Conservation (phyloP, 2,888 invertebrate species). For the Eulithis testata region DNA sequence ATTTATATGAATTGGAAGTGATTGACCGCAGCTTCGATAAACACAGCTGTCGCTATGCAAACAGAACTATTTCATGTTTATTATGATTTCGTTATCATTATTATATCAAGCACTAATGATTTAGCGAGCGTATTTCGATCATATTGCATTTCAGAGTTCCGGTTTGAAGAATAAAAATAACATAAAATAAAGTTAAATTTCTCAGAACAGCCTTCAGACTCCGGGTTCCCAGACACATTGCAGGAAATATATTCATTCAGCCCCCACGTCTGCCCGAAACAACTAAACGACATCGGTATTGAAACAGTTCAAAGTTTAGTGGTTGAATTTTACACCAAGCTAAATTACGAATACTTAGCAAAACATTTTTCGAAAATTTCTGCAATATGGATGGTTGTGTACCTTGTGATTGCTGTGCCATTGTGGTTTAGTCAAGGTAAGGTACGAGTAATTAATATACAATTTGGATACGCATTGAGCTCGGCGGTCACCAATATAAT, state of each 20-base stretch:
- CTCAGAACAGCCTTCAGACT: conserved; percentile 9
- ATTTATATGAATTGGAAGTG: conserved; percentile 26
- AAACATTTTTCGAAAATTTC: conserved; percentile 52
- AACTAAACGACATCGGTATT: conserved; percentile 70
- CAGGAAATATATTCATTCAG: conserved; percentile 4
- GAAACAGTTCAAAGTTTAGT: conserved; percentile 48
- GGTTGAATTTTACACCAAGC: conserved; percentile 40
- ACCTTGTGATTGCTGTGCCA: conserved; percentile 63
- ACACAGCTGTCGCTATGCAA: conserved; percentile 32
- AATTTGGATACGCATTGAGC: too few relatives aligned
- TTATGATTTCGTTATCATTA: not conserved
- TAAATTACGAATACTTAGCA: conserved; percentile 34
- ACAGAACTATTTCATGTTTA: conserved; percentile 16
- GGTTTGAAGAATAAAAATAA: too few relatives aligned
- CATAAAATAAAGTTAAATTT: not conserved
- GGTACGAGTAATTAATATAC: not conserved
- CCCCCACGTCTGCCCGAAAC: conserved; percentile 38
- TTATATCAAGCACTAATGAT: too few relatives aligned
- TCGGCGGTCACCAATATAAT: too few relatives aligned
- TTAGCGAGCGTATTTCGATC: too few relatives aligned
- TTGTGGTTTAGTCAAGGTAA: conserved; percentile 72
- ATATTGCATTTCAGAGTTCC: too few relatives aligned
- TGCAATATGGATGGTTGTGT: conserved; percentile 62
- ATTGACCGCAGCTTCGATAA: conserved; percentile 31
- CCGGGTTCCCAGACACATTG: not conserved